These are phyloP conservation scores for Perithous albicinctus DNA, from an alignment of 2,888 invertebrate genomes.

Conservation along the genomic window DNA sequence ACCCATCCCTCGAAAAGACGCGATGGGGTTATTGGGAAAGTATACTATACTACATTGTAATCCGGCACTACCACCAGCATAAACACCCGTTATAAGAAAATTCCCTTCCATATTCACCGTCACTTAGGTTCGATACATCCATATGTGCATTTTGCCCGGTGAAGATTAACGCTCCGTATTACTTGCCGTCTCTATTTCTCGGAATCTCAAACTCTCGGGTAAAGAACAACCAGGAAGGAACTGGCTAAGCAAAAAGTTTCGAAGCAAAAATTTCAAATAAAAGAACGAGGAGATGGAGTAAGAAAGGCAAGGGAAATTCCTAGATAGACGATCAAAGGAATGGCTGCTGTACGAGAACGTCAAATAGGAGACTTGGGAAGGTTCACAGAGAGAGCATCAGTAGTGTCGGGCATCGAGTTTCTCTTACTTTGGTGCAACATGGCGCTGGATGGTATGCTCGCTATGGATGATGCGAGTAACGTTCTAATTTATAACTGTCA, in stretches of 20 bases:
- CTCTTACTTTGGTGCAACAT: conserved; percentile 50
- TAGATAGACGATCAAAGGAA: conserved; percentile 55
- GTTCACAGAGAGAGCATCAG: conserved; percentile 16
- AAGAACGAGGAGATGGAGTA: not conserved
- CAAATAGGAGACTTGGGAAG: conserved; percentile 34
- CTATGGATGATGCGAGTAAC: conserved; percentile 68
- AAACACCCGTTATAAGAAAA: conserved; percentile 13
- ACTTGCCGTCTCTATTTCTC: not conserved
- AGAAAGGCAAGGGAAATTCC: conserved; percentile 23
- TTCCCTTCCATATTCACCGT: conserved; percentile 24
- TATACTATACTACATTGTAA: conserved; percentile 57
- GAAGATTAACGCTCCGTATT: conserved; percentile 19
- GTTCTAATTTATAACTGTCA: conserved; percentile 80
- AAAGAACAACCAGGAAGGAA: conserved; percentile 22
- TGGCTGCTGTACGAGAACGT: conserved; percentile 27
- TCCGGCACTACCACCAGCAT: not conserved
- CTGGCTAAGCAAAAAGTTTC: conserved; percentile 5
- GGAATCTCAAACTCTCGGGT: not conserved
- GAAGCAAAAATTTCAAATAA: not conserved
- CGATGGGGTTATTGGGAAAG: conserved; percentile 81
- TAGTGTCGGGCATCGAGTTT: conserved; percentile 49
- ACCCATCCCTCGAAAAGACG: conserved; percentile 46
- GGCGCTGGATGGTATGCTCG: conserved; percentile 20
- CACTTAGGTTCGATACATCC: not conserved
- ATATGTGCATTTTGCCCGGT: not conserved